Base-by-base conservation (phyloP, 2,888 invertebrate species). In the Nipponacmea schrenckii region DNA sequence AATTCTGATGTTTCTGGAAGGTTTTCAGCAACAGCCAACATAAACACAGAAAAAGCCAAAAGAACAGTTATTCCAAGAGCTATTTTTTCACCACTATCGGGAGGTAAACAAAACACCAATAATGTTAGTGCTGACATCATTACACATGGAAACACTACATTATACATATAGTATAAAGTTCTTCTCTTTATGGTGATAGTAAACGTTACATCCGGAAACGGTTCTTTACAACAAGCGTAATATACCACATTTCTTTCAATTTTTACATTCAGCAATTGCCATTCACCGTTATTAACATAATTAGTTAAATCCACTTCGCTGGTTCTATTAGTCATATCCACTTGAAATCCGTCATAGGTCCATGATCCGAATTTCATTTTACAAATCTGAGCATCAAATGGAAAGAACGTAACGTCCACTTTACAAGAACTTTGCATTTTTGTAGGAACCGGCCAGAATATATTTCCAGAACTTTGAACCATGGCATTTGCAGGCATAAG, bases 91-190 rank as follows among this genome's bases (percentile, higher is more conserved):
- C 91, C 91, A 2, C 89, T 89, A 79, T 91, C 91, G 0, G 91
- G 91, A 5, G 91, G 91, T 68, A 91, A 86, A 79, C 91, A 90
- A 84, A 91, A 91, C 20, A 91, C 91, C 46, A 91, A 87, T 65
- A 91, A 85, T 0, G 91, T 92, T 65, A 91, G 85, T 92, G 94
- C 71, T 89, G 91, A 67, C 95, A 91, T 91, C 91, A 91, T 91
- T 77, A 91, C 90, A 80, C 91, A 92, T 7, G 91, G 91, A 78
- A 91, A 90, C 44, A 91, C 90, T 46, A 92, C 90, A 84, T 92
- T 92, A 87, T 91, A 91, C 86, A 91, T 89, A 80, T 88, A 88
- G 77, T 88, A 88, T 69, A 91, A 84, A 0, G 90, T 91, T 75
- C 91, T 89, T 26, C 91, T 83, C 20, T 90, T 88, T 68, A 91